Percentiles rank a stretch among this genome's conserved stretches.
Evolutionary conservation across 2,888 invertebrate species (phyloP).

Genomic region (Esperia sulphurella): DNA sequence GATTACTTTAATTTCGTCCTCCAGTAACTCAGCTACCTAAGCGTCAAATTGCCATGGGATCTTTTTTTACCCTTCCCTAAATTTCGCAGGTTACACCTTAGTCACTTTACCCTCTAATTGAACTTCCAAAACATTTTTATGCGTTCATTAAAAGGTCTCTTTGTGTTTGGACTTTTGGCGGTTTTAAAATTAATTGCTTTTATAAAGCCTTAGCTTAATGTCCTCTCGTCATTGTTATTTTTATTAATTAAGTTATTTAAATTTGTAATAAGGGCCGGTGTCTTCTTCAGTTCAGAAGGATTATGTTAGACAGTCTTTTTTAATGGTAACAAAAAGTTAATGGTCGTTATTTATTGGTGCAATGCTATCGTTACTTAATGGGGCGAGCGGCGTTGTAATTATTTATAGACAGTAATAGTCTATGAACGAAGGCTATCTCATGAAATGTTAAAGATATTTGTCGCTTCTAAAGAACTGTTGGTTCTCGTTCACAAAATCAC

Average conservation of each 20-base stretch:
- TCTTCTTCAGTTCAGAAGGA: too few relatives aligned
- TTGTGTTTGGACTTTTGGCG: neutral
- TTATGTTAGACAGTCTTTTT: too few relatives aligned
- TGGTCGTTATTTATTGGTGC: too few relatives aligned
- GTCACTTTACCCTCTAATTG: neutral
- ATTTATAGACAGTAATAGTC: too few relatives aligned
- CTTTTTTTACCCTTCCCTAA: neutral
- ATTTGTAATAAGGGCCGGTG: neutral
- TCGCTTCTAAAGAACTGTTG: too few relatives aligned
- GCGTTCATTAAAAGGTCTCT: neutral
- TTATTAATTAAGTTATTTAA: neutral
- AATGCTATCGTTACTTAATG: too few relatives aligned
- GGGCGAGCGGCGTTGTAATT: too few relatives aligned
- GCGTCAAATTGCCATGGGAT: conserved; percentile 38
- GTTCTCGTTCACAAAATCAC: too few relatives aligned
- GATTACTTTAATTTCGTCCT: conserved; percentile 46
- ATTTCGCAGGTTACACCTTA: neutral
- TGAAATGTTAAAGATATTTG: too few relatives aligned
- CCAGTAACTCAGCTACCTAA: conserved; percentile 35
- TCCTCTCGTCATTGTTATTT: neutral
- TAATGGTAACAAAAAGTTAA: too few relatives aligned
- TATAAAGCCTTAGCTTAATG: neutral
- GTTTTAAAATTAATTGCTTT: neutral
- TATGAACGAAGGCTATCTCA: too few relatives aligned
- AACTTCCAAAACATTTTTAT: neutral